A percentile compares a stretch with the other conserved stretches of the same genome.
These are phyloP conservation scores for Lydus trimaculatus DNA, from an alignment of 2,888 invertebrate species.

Conservation along the genomic window DNA sequence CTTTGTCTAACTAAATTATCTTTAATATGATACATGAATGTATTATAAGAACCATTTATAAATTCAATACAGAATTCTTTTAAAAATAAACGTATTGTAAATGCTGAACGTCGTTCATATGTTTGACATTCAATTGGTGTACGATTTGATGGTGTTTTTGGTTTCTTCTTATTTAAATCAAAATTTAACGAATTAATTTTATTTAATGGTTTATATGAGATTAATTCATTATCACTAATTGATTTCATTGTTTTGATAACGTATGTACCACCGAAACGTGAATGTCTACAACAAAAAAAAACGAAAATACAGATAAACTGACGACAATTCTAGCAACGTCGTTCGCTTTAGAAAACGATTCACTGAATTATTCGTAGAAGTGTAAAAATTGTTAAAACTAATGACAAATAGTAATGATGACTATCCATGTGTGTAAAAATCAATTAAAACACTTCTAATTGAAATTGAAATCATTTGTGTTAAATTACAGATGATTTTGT, in stretches of 20 bases:
- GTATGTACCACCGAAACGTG: constrained; percentile 93
- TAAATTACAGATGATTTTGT: not conserved
- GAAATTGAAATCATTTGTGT: not conserved
- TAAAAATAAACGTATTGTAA: constrained; percentile 86
- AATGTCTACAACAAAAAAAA: constrained; percentile 70
- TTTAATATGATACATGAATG: constrained; percentile 87
- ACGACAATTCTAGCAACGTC: not conserved
- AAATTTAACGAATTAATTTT: constrained; percentile 82
- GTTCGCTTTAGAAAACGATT: not conserved
- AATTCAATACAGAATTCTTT: constrained; percentile 96
- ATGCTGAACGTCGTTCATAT: constrained; percentile 81
- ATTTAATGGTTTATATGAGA: constrained; percentile 86
- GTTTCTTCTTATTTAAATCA: constrained; percentile 73
- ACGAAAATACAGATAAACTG: not conserved
- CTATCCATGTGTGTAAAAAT: too few species aligned
- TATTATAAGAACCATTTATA: constrained; percentile 91
- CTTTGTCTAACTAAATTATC: constrained; percentile 73
- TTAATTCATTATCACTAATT: constrained; percentile 83
- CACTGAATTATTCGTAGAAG: too few species aligned
- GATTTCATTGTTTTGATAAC: constrained; percentile 93
- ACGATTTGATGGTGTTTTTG: constrained; percentile 80
- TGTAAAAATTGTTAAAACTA: too few species aligned
- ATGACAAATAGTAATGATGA: too few species aligned
- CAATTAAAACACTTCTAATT: too few species aligned
- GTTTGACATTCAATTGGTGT: constrained; percentile 70